Base-by-base conservation (phyloP, 37 sponge, comb jelly and placozoan species). In the Halichondria panicea region DNA sequence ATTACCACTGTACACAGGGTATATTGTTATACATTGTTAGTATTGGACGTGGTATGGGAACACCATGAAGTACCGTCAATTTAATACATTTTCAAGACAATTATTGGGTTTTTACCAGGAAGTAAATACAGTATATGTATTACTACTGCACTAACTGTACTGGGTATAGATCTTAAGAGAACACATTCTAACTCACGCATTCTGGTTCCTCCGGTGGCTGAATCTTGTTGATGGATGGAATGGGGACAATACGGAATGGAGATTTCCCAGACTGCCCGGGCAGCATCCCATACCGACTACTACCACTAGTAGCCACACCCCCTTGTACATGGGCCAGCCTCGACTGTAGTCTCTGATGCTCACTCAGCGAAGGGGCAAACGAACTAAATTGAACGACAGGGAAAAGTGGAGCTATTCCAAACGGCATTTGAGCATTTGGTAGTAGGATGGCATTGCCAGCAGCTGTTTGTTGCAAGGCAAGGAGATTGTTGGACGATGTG, bases 221-320 rank as follows among this genome's bases (percentile, higher is more conserved):
- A 18, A 65, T 72, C 43, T 63, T 59, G 66, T 72, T 71, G 53
- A 63, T 70, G 41, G 78, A 70, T 7, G 77, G 84, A 43, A 84
- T 76, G 12, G 78, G 84, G 24, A 84, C 61, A 18, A 84, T 76
- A 28, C 48, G 39, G 63, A 84, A 84, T 1, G 78, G 78, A 0
- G 78, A 84, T 28, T 68, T 75, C 25, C 78, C 63, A 3, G 63
- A 43, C 22, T 12, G 48, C 21, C 62, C 9, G 21, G 62, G 13
- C 15, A 11, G 15, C 11, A 48, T 48, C 52, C 11, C 52, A 11
- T 11, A 15, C 52, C 15, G 52, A 48, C 11, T 11, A 48, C 11
- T 18, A 48, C 15, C 13, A 48, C 52, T 11, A 48, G 13, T 48
- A 15, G 11, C 13, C 52, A 48, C 24, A 15, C 35, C 24, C 52